Percentiles rank a stretch among this genome's conserved stretches.
These are phyloP conservation scores for Ophion obscuratus DNA, from an alignment of 2,888 invertebrate genomes.

Conservation along the genomic window DNA sequence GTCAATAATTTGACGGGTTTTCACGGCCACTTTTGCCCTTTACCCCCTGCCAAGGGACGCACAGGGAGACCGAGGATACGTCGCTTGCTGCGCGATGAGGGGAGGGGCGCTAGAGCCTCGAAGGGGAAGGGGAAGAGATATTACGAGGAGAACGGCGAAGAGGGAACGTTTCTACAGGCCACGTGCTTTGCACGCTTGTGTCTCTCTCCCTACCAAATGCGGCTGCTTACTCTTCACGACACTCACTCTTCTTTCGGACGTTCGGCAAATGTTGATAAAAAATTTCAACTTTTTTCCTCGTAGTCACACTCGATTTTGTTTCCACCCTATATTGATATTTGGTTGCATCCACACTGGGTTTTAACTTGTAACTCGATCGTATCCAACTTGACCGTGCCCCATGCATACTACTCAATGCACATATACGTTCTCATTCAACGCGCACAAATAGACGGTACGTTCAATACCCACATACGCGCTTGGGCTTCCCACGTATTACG, in stretches of 20 bases:
- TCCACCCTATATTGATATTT: too few relatives aligned
- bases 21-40: constrained; percentile 62
- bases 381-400: not conserved
- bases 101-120: too few relatives aligned
- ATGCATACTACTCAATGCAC: not conserved
- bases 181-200: constrained; percentile 66
- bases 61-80: not conserved
- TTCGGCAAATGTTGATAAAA: too few relatives aligned
- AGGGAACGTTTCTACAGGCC: constrained; percentile 38
- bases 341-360: not conserved
- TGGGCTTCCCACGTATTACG: constrained; percentile 64
- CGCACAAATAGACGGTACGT: constrained; percentile 14
- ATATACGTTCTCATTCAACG: not conserved
- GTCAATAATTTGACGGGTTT: not conserved
- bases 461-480: constrained; percentile 50
- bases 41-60: constrained; percentile 60
- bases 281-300: too few relatives aligned
- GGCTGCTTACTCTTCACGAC: constrained; percentile 14
- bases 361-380: not conserved
- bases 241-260: constrained; percentile 2
- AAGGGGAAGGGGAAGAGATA: too few relatives aligned
- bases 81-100: too few relatives aligned
- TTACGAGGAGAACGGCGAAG: not conserved
- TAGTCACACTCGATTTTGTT: too few relatives aligned
- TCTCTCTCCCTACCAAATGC: not conserved